Evolutionary conservation across 2,797 vertebrate genomes (phyloP).

Genomic region (Philypnodon macrostomus): DNA sequence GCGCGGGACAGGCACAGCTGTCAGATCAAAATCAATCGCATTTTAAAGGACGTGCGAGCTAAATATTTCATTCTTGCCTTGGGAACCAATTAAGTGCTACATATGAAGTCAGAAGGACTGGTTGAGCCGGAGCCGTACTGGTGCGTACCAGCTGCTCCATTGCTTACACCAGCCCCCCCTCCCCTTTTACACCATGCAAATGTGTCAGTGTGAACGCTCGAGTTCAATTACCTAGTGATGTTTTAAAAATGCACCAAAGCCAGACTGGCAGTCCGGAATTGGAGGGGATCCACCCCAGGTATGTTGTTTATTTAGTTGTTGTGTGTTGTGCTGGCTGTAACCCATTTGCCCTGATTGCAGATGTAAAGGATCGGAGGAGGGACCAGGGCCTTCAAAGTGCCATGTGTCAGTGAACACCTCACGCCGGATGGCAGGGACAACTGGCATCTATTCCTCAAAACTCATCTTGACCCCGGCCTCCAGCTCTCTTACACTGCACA

Average conservation of each 20-base stretch:
- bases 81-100: slow-evolving; percentile 83
- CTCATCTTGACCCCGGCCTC: slow-evolving; percentile 53
- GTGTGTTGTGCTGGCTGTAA: slow-evolving; percentile 78
- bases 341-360: slow-evolving; percentile 79
- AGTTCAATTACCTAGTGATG: slow-evolving; percentile 82
- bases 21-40: slow-evolving; percentile 83
- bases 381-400: slow-evolving; percentile 73
- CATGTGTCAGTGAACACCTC: slow-evolving; percentile 74
- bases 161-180: slow-evolving; percentile 69
- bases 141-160: slow-evolving; percentile 79
- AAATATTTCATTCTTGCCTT: slow-evolving; percentile 85
- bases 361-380: slow-evolving; percentile 73
- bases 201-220: slow-evolving; percentile 79
- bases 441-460: slow-evolving; percentile 69
- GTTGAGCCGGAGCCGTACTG: slow-evolving; percentile 80
- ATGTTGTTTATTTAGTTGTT: slow-evolving; percentile 82
- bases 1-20: slow-evolving; percentile 79
- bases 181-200: slow-evolving; percentile 72
- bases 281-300: slow-evolving; percentile 80
- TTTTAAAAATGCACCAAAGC: slow-evolving; percentile 82
- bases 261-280: slow-evolving; percentile 79
- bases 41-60: slow-evolving; percentile 81
- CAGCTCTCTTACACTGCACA: slow-evolving; percentile 45
- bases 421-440: slow-evolving; percentile 71
- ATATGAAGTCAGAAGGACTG: slow-evolving; percentile 81